Evolutionary conservation across 1,140 invertebrate species (phyloP), one percentile per base, ranked within the genome.

Genomic region (Oncopodura yosiiana): DNA sequence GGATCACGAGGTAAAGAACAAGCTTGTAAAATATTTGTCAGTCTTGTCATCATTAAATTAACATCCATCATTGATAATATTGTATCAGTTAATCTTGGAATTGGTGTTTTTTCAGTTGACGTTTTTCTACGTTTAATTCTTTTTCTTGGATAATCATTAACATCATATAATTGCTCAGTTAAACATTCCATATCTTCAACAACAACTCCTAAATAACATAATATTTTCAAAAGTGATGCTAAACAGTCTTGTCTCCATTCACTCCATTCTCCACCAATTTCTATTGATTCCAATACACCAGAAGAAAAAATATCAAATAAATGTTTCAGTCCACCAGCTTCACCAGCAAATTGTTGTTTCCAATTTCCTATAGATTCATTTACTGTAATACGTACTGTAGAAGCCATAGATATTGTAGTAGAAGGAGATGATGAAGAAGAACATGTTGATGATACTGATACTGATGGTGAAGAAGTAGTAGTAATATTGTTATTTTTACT

Each of bases 241-340:
- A 94, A 72, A 68, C 90, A 94, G 66, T 95, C 92, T 70, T 94
- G 90, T 49, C 89, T 83, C 92, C 92, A 94, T 72, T 94, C 86
- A 62, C 81, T 86, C 37, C 84, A 78, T 51, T 85, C 78, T 42
- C 77, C 79, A 38, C 80, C 76, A n/a, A n/a, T n/a, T 18, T 65
- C 60, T 16, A 78, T 73, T 49, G 78, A 73, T 70, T 84, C 81
- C 56, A 84, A 62, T 8, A 80, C 75, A 42, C 85, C 87, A 19
- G 83, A 89, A 77, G 89, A 84, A 69, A 95, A 91, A 53, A 94
- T 92, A 69, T 90, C 85, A 69, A 91, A 92, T 1, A 94, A 72
- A 70, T 93, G 82, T 39, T 83, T 77, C 24, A 95, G 67, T 2
- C 91, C 91, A 26, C 89, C 89, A 63, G 84, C 81, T 61, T 86